Percentiles rank a stretch among this genome's conserved stretches.
phyloP scores from a whole-genome alignment of 1,140 invertebrate genomes.

The Drosophila tropicalis region DNA sequence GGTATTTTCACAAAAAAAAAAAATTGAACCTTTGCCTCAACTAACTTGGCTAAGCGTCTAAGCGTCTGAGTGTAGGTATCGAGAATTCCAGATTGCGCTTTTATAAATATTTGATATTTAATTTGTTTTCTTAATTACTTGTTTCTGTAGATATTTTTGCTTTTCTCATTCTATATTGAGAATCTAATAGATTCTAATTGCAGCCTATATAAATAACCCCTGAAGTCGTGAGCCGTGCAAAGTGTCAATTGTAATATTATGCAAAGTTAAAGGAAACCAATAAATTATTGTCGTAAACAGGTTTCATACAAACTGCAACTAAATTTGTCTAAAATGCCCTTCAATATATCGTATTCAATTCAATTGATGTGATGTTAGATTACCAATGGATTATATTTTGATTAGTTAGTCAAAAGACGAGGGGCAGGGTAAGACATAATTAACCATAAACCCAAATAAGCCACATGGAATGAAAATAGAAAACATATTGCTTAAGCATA shows the following conservation, averaged over 20 bases:
- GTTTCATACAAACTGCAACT: neutral
- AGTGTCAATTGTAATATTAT: neutral
- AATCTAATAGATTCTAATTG: neutral
- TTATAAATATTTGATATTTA: conserved; percentile 1
- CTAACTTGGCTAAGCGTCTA: neutral
- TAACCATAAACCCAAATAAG: neutral
- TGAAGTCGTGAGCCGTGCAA: conserved; percentile 32
- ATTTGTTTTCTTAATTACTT: neutral
- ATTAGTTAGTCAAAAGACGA: neutral
- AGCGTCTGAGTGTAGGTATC: no score
- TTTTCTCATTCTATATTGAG: neutral
- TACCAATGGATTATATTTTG: neutral
- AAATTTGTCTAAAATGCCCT: neutral
- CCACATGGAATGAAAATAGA: conserved; percentile 13
- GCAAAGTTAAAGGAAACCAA: neutral
- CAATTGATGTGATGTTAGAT: neutral
- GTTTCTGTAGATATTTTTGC: neutral
- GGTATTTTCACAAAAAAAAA: conserved; percentile 11
- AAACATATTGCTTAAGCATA: neutral
- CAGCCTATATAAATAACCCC: conserved; percentile 20
- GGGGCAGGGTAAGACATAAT: neutral
- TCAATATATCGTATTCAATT: no score
- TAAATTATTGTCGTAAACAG: conserved; percentile 3
- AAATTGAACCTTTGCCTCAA: conserved; percentile 12
- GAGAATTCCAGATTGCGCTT: conserved; percentile 1